Conservation (phyloP, 2,888 invertebrate genomes). For the Rhagophthalmus giganteus region DNA sequence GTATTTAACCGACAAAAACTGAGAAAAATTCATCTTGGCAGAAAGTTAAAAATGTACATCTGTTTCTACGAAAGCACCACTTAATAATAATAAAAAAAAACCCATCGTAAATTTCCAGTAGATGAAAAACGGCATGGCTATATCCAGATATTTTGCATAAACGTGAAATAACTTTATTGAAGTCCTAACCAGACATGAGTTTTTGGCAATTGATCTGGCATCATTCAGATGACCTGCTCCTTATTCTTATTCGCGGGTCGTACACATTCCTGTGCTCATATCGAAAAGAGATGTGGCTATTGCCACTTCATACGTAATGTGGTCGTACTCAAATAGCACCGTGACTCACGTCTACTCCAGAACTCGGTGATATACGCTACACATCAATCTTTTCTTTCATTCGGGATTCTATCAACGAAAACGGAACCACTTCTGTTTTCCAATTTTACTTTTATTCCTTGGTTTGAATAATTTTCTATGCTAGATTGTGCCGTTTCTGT, state of each 20-base stretch:
- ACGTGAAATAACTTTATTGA: no score
- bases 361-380: constrained; percentile 27
- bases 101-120: no score
- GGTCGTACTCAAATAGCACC: constrained; percentile 31
- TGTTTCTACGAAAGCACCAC: no score
- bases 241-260: constrained; percentile 29
- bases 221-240: constrained; percentile 20
- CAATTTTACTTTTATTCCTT: constrained; percentile 23
- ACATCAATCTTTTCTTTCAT: constrained; percentile 28
- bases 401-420: constrained; percentile 27
- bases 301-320: constrained; percentile 36
- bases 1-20: no score
- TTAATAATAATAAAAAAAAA: no score
- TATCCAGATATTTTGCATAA: no score
- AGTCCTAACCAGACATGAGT: background rate
- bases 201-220: constrained; percentile 14
- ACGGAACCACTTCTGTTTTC: constrained; percentile 24
- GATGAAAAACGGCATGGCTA: no score
- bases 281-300: constrained; percentile 33
- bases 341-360: constrained; percentile 23
- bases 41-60: no score
- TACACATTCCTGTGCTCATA: constrained; percentile 29
- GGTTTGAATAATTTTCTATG: constrained; percentile 24
- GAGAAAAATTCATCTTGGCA: no score
- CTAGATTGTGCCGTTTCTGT: constrained; percentile 1